Evolutionary conservation across 2,797 vertebrate genomes (phyloP).

Genomic region (Pangasius djambal): DNA sequence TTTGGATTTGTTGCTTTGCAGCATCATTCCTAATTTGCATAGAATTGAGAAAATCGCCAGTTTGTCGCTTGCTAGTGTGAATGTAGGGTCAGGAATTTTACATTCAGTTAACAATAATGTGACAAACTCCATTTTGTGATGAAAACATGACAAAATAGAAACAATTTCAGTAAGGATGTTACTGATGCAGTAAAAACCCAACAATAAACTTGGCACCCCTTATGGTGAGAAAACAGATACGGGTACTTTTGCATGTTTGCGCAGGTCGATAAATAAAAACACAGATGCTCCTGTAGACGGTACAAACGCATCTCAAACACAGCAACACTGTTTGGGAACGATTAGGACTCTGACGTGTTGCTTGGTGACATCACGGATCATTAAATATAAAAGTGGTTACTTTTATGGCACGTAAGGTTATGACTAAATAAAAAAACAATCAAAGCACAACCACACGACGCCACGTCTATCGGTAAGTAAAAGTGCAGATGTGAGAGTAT

Average conservation of each 20-base stretch:
- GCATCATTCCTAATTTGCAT: not conserved
- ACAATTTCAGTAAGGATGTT: no score
- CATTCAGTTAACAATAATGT: not conserved
- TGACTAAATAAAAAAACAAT: not conserved
- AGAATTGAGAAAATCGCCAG: not conserved
- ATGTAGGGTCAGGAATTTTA: not conserved
- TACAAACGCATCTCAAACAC: not conserved
- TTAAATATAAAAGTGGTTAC: not conserved
- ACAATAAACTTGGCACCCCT: not conserved
- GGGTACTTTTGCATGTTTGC: not conserved
- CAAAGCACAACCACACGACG: not conserved
- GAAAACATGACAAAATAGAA: not conserved
- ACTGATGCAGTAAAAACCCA: not conserved
- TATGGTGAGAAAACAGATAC: not conserved
- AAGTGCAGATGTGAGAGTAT: not conserved
- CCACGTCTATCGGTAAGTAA: not conserved
- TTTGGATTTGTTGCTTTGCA: not conserved
- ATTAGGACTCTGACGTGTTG: not conserved
- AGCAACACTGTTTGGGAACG: not conserved
- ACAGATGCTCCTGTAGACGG: not conserved
- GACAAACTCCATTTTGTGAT: not conserved
- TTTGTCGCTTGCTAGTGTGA: not conserved
- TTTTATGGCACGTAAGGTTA: slow-evolving; percentile 5
- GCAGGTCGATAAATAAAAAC: not conserved
- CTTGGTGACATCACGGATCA: not conserved